phyloP scores from a whole-genome alignment of 2,888 invertebrate species.

The Noctua fimbriata region DNA sequence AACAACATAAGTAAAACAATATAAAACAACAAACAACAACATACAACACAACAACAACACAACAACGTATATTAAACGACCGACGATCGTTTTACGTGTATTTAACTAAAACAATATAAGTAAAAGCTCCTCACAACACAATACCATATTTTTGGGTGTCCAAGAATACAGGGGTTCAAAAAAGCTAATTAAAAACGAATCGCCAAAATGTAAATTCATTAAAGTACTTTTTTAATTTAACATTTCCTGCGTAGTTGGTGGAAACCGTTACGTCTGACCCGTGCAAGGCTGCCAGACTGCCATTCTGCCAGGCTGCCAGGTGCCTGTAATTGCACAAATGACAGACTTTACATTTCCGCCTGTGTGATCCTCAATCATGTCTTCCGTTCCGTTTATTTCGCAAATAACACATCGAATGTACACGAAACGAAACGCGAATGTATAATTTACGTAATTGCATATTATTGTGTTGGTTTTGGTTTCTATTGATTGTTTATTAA shows the following conservation, averaged over 20 bases:
- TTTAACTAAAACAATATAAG: background rate
- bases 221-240: constrained; percentile 41
- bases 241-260: constrained; percentile 47
- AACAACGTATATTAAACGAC: too few relatives aligned
- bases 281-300: constrained; percentile 39
- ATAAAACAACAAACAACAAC: too few relatives aligned
- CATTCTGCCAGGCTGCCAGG: constrained; percentile 15
- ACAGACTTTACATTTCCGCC: constrained; percentile 66
- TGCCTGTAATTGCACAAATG: constrained; percentile 64
- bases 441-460: constrained; percentile 50
- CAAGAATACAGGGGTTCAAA: background rate
- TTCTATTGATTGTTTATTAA: constrained; percentile 37
- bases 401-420: constrained; percentile 60
- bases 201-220: constrained; percentile 26
- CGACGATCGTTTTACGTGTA: too few relatives aligned
- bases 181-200: constrained; percentile 24
- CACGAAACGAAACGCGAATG: constrained; percentile 38
- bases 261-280: constrained; percentile 57
- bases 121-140: background rate
- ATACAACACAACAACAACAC: too few relatives aligned
- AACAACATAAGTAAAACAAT: too few relatives aligned
- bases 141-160: background rate
- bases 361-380: constrained; percentile 56
- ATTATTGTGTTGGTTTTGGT: constrained; percentile 30
- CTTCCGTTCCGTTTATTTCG: constrained; percentile 61